A percentile compares a stretch with the other conserved stretches of the same genome.
Conservation (phyloP, 2,888 invertebrate species). For the Metellina segmentata region DNA sequence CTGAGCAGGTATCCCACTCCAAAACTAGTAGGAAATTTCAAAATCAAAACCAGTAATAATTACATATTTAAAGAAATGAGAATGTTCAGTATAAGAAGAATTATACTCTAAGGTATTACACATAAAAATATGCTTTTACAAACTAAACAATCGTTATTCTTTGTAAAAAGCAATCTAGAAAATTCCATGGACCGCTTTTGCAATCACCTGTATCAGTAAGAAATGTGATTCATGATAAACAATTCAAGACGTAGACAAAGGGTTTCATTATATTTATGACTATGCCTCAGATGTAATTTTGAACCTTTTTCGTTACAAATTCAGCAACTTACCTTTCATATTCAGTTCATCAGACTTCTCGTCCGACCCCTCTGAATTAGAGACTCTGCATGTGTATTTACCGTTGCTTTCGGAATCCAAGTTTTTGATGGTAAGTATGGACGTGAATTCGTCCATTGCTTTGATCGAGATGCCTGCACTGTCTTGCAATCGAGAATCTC, state of each 20-base stretch:
- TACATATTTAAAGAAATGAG: too few species aligned
- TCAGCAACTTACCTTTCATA: background rate
- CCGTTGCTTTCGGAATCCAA: slow-evolving; percentile 56
- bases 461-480: background rate
- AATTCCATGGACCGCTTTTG: background rate
- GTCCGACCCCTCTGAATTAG: slow-evolving; percentile 44
- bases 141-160: background rate
- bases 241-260: background rate
- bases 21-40: too few species aligned
- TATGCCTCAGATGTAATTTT: too few species aligned
- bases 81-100: too few species aligned
- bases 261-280: background rate
- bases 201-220: background rate
- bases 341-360: slow-evolving; percentile 29
- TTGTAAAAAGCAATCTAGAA: background rate
- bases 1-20: too few species aligned
- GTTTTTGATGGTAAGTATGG: slow-evolving; percentile 35
- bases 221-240: background rate
- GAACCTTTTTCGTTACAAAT: background rate
- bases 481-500: background rate
- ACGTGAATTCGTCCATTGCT: slow-evolving; percentile 33
- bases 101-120: too few species aligned
- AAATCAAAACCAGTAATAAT: too few species aligned
- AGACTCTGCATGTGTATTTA: slow-evolving; percentile 64
- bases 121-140: too few species aligned